Evolutionary conservation across 2,797 vertebrate species (phyloP).

Genomic region (Malacoctenus gilli): DNA sequence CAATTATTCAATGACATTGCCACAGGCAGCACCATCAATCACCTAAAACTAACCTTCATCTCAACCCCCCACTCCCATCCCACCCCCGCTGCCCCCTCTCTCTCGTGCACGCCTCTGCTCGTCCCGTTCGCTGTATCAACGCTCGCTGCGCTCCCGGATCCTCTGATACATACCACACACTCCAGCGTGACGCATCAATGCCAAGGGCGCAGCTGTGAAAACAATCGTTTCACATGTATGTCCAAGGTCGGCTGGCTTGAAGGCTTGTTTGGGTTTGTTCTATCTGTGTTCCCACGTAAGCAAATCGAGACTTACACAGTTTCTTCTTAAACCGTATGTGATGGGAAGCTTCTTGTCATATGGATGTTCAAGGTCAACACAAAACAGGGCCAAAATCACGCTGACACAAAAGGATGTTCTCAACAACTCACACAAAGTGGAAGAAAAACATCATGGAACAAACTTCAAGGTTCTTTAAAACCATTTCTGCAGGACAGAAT

Average conservation of each 20-base stretch:
- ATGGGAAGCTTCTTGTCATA: constrained; percentile 11
- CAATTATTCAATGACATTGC: constrained; percentile 65
- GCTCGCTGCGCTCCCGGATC: not conserved
- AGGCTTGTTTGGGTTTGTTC: constrained; percentile 16
- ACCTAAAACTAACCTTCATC: constrained; percentile 54
- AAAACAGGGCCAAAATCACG: not conserved
- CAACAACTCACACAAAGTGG: not conserved
- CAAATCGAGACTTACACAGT: not conserved
- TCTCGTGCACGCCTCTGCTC: not conserved
- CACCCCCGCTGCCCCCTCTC: no score
- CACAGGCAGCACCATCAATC: constrained; percentile 62
- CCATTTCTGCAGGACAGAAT: no score
- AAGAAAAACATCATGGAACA: constrained; percentile 12
- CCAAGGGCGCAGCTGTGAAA: constrained; percentile 70
- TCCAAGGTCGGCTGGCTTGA: constrained; percentile 20
- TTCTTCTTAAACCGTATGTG: not conserved
- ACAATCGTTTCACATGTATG: constrained; percentile 52
- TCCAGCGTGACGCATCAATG: constrained; percentile 25
- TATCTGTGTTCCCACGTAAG: constrained; percentile 5
- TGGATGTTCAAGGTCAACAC: constrained; percentile 7
- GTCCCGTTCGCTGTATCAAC: constrained; percentile 22
- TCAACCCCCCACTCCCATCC: constrained; percentile 27
- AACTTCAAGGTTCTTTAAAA: no score
- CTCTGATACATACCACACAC: constrained; percentile 22
- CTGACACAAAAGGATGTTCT: constrained; percentile 2